A percentile compares a stretch with the other conserved stretches of the same genome.
Evolutionary conservation across 2,797 vertebrate genomes (phyloP).

Genomic region (Hephaestus fuliginosus): DNA sequence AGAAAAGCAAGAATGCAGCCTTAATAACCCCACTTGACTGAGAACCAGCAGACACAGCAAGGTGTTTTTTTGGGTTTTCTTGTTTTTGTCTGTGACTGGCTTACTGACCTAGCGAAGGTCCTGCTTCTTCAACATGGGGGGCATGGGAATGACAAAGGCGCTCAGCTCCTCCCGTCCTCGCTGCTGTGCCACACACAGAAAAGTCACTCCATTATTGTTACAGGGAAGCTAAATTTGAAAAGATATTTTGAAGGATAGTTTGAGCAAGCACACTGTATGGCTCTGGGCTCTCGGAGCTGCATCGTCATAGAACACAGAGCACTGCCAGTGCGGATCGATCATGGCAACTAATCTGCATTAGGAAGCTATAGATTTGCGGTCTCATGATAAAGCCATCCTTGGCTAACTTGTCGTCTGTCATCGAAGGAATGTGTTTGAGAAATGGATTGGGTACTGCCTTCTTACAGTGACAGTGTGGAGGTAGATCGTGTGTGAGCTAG

Average conservation of each 20-base stretch:
- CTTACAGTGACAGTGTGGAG: background rate
- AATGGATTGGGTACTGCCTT: conserved; percentile 10
- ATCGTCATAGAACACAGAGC: conserved; percentile 13
- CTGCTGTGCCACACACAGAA: background rate
- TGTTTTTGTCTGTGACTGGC: conserved; percentile 3
- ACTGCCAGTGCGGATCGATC: conserved; percentile 4
- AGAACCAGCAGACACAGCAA: background rate
- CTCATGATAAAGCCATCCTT: conserved; percentile 5
- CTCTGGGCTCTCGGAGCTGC: background rate
- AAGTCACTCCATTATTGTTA: background rate
- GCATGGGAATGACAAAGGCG: background rate
- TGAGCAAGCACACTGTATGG: background rate
- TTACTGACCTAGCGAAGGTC: background rate
- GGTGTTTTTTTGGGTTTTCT: background rate
- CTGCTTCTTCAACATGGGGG: background rate
- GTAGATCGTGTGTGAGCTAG: conserved; percentile 16
- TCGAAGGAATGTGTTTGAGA: conserved; percentile 9
- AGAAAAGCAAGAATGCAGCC: background rate
- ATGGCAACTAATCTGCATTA: background rate
- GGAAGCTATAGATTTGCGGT: conserved; percentile 22
- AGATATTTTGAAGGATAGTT: background rate
- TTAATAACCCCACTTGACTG: background rate
- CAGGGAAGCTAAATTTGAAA: background rate
- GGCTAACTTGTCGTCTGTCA: conserved; percentile 3
- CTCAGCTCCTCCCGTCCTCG: background rate